A percentile compares a stretch with the other conserved stretches of the same genome.
These are phyloP conservation scores for Nebria salina DNA, from an alignment of 2,888 invertebrate species.

Conservation along the genomic window DNA sequence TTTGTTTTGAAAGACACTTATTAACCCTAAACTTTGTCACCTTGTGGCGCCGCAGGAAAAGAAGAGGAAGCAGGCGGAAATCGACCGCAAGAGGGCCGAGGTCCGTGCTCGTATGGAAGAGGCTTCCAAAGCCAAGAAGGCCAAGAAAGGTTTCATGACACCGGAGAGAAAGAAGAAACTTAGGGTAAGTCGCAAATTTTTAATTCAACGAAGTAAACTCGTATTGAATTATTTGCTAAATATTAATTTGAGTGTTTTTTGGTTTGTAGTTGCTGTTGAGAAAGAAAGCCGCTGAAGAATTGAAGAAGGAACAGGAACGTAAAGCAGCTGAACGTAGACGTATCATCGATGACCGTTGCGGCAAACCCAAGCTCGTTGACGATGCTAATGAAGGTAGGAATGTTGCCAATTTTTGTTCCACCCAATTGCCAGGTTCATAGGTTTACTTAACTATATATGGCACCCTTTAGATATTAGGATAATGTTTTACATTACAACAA, in stretches of 20 bases:
- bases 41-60: constrained; percentile 75
- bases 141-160: constrained; percentile 99
- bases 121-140: constrained; percentile 97
- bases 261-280: constrained; percentile 89
- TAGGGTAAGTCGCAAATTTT: constrained; percentile 75
- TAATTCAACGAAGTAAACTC: too few species aligned
- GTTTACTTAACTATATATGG: neutral
- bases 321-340: constrained; percentile 98
- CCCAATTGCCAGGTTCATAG: neutral
- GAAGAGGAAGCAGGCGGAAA: constrained; percentile 97
- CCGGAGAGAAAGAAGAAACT: constrained; percentile 99
- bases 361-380: constrained; percentile 89
- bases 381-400: constrained; percentile 91
- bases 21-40: constrained; percentile 45
- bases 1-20: neutral
- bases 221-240: too few species aligned
- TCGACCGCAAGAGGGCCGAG: constrained; percentile 98
- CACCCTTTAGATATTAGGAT: neutral
- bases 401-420: constrained; percentile 24
- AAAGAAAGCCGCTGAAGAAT: constrained; percentile 99
- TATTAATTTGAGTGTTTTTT: constrained; percentile 37
- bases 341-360: constrained; percentile 95
- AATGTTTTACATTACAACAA: neutral
- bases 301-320: constrained; percentile 99
- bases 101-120: constrained; percentile 99